Conservation (phyloP, 92 coral and sea anemone species). For the Palythoa grandis region DNA sequence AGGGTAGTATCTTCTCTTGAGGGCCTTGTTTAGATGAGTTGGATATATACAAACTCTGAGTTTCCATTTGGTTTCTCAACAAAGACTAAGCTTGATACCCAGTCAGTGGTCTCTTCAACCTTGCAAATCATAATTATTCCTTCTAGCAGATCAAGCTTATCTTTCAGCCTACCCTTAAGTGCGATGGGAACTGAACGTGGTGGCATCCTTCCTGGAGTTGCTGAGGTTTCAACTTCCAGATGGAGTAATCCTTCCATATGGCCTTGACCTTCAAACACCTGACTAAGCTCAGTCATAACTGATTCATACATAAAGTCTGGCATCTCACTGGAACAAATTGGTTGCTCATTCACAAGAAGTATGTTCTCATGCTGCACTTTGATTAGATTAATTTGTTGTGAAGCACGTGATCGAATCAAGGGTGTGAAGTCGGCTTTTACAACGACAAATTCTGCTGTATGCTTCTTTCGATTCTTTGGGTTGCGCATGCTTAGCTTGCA, state of each 20-base stretch:
- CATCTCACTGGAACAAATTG: not conserved
- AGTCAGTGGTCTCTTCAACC: slow-evolving; percentile 37
- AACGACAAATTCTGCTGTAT: slow-evolving; percentile 46
- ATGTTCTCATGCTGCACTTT: slow-evolving; percentile 49
- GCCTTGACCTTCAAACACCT: slow-evolving; percentile 47
- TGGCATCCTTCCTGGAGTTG: slow-evolving; percentile 36
- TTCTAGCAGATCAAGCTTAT: slow-evolving; percentile 30
- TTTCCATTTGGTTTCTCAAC: slow-evolving; percentile 47
- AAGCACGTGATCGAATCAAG: slow-evolving; percentile 48
- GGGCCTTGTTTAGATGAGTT: not conserved
- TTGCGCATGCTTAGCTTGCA: slow-evolving; percentile 51
- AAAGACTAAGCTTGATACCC: slow-evolving; percentile 48
- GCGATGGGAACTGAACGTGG: not conserved
- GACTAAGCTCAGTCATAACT: slow-evolving; percentile 12
- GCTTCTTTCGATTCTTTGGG: slow-evolving; percentile 55
- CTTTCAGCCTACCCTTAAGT: slow-evolving; percentile 3
- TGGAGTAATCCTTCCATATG: slow-evolving; percentile 41
- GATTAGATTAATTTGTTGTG: slow-evolving; percentile 51
- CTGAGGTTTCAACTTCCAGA: slow-evolving; percentile 43
- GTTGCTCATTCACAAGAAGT: not conserved
- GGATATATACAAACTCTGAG: slow-evolving; percentile 32
- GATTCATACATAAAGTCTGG: slow-evolving; percentile 8
- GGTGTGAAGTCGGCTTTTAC: slow-evolving; percentile 54
- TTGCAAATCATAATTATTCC: slow-evolving; percentile 13
- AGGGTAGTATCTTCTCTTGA: slow-evolving; percentile 23